phyloP scores from a whole-genome alignment of 2,888 invertebrate species.

The Proisotoma minuta region DNA sequence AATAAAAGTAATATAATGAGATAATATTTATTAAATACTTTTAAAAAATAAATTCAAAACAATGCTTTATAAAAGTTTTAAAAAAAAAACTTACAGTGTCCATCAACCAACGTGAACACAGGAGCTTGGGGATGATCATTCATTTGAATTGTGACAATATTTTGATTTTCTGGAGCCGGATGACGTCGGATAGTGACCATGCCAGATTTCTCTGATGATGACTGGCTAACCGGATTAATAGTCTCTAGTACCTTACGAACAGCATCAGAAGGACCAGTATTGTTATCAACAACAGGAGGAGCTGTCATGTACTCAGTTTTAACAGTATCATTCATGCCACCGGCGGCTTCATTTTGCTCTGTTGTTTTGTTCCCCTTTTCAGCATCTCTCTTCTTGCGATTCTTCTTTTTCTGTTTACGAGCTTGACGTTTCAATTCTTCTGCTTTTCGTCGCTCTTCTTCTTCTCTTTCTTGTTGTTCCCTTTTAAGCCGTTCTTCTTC shows the following conservation, averaged over 20 bases:
- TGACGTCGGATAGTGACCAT: constrained; percentile 59
- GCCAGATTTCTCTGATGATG: neutral
- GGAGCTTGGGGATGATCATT: constrained; percentile 69
- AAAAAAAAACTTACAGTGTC: constrained; percentile 50
- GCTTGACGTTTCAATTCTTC: constrained; percentile 27
- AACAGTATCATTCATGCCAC: neutral
- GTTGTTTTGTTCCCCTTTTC: neutral
- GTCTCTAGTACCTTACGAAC: neutral
- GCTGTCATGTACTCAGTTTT: too few relatives aligned
- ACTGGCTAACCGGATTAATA: neutral
- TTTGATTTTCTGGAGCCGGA: constrained; percentile 2
- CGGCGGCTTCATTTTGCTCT: neutral
- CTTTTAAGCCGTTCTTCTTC: constrained; percentile 15
- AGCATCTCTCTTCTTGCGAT: constrained; percentile 23
- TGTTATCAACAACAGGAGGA: neutral
- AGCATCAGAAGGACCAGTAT: neutral
- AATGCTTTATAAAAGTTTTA: neutral
- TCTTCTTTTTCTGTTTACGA: constrained; percentile 32
- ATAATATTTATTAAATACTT: too few relatives aligned
- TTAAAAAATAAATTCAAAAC: too few relatives aligned
- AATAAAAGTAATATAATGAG: too few relatives aligned
- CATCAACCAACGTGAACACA: constrained; percentile 62
- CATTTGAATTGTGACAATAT: constrained; percentile 70
- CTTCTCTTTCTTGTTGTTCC: constrained; percentile 16
- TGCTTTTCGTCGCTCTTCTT: constrained; percentile 24